These are phyloP conservation scores for Drosophila sulfurigaster DNA, from an alignment of 1,140 invertebrate species.

Conservation along the genomic window DNA sequence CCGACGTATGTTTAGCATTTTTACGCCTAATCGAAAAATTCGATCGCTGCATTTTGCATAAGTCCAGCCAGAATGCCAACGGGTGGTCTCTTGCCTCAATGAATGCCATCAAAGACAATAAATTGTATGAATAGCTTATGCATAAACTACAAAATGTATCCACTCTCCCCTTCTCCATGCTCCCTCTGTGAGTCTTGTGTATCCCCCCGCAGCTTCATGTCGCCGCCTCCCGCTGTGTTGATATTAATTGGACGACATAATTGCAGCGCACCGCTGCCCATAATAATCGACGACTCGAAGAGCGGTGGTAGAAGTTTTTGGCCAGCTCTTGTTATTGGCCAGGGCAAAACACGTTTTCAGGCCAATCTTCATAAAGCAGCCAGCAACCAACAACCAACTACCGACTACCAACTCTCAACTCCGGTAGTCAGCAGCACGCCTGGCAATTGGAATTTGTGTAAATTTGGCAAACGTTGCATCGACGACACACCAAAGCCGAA, in stretches of 20 bases:
- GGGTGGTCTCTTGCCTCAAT: slow-evolving; percentile 65
- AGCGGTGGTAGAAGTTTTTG: slow-evolving; percentile 30
- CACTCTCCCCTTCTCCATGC: background rate
- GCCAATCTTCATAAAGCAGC: slow-evolving; percentile 66
- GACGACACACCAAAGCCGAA: slow-evolving; percentile 34
- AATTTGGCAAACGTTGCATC: slow-evolving; percentile 71
- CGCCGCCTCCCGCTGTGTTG: slow-evolving; percentile 72
- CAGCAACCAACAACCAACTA: background rate
- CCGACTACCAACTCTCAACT: slow-evolving; percentile 32
- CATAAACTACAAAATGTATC: slow-evolving; percentile 63
- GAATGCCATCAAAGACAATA: slow-evolving; percentile 77
- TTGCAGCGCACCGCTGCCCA: slow-evolving; percentile 79
- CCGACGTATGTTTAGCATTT: slow-evolving; percentile 53
- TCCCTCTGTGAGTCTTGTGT: background rate
- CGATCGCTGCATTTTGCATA: slow-evolving; percentile 57
- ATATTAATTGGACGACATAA: slow-evolving; percentile 85
- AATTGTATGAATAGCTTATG: slow-evolving; percentile 78
- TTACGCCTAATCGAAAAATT: slow-evolving; percentile 55
- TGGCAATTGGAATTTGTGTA: slow-evolving; percentile 68
- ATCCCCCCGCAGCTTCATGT: slow-evolving; percentile 8
- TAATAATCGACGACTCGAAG: slow-evolving; percentile 69
- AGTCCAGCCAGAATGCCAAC: slow-evolving; percentile 49
- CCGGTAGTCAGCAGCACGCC: slow-evolving; percentile 29
- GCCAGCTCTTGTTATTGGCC: slow-evolving; percentile 41
- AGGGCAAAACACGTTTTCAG: slow-evolving; percentile 29